These are phyloP conservation scores for Drosophila eugracilis DNA, from an alignment of 1,140 invertebrate species.

Conservation along the genomic window DNA sequence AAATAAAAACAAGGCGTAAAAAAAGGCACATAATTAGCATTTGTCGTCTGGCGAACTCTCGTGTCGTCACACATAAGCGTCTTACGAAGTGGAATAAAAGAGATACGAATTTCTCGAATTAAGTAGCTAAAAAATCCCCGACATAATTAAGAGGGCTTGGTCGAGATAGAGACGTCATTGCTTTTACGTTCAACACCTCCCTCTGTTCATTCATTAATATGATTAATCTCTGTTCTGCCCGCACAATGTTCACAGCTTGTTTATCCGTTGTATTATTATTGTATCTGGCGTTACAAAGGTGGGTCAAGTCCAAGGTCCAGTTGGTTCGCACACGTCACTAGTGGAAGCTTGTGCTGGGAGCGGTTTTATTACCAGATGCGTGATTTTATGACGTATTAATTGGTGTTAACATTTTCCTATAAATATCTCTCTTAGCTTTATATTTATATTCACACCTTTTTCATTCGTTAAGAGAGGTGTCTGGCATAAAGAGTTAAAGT, in stretches of 20 bases:
- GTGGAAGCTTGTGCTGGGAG: neutral
- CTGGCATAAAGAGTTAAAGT: constrained; percentile 6
- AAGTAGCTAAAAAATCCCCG: constrained; percentile 54
- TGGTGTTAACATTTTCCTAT: constrained; percentile 1
- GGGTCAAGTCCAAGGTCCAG: constrained; percentile 22
- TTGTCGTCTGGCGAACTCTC: constrained; percentile 8
- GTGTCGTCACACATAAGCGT: constrained; percentile 54
- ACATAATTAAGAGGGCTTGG: constrained; percentile 39
- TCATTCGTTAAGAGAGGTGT: constrained; percentile 2
- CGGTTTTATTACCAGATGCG: neutral
- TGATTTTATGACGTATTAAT: constrained; percentile 13
- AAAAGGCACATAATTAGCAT: constrained; percentile 23
- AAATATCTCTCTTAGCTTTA: constrained; percentile 18
- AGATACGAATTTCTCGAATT: constrained; percentile 36
- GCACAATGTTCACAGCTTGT: constrained; percentile 6
- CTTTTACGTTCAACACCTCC: constrained; percentile 27
- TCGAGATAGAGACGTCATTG: constrained; percentile 48
- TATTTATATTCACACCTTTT: constrained; percentile 3
- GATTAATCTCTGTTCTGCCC: constrained; percentile 39
- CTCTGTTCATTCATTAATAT: constrained; percentile 32
- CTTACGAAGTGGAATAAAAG: constrained; percentile 15
- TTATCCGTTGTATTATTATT: constrained; percentile 6
- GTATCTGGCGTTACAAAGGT: constrained; percentile 11
- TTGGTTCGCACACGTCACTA: constrained; percentile 11
- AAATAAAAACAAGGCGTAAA: constrained; percentile 24